A percentile compares a stretch with the other conserved stretches of the same genome.
These are phyloP conservation scores for Celastrina argiolus DNA, from an alignment of 2,888 invertebrate species.

Conservation along the genomic window DNA sequence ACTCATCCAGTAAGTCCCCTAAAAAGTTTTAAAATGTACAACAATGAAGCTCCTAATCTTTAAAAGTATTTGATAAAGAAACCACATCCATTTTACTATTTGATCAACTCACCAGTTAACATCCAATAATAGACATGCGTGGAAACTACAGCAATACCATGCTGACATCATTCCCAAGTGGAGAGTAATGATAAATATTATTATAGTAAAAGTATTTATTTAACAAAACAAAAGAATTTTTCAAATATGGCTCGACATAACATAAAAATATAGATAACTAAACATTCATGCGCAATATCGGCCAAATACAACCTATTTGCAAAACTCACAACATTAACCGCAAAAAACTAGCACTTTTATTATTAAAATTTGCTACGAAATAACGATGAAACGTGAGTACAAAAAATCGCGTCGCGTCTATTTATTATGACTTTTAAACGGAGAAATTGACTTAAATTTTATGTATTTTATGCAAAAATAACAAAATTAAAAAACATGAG, in stretches of 20 bases:
- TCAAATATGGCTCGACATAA: constrained; percentile 71
- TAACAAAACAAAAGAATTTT: constrained; percentile 62
- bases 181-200: constrained; percentile 62
- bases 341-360: constrained; percentile 31
- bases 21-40: constrained; percentile 58
- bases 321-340: constrained; percentile 62
- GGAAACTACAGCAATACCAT: constrained; percentile 71
- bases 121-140: constrained; percentile 71
- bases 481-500: constrained; percentile 62
- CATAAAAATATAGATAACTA: constrained; percentile 58
- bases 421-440: constrained; percentile 46
- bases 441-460: constrained; percentile 37
- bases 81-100: constrained; percentile 74
- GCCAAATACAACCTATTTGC: constrained; percentile 69
- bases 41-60: constrained; percentile 41
- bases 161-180: constrained; percentile 74
- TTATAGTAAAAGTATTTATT: constrained; percentile 74
- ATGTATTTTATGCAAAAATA: constrained; percentile 44
- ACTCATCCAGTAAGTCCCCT: constrained; percentile 82
- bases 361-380: constrained; percentile 23
- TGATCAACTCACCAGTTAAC: constrained; percentile 70
- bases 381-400: constrained; percentile 6
- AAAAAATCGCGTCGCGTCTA: constrained; percentile 50
- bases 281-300: constrained; percentile 73
- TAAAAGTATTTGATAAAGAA: constrained; percentile 51